Base-by-base conservation (phyloP, 2,113 vertebrate species). In the Pimephales promelas region DNA sequence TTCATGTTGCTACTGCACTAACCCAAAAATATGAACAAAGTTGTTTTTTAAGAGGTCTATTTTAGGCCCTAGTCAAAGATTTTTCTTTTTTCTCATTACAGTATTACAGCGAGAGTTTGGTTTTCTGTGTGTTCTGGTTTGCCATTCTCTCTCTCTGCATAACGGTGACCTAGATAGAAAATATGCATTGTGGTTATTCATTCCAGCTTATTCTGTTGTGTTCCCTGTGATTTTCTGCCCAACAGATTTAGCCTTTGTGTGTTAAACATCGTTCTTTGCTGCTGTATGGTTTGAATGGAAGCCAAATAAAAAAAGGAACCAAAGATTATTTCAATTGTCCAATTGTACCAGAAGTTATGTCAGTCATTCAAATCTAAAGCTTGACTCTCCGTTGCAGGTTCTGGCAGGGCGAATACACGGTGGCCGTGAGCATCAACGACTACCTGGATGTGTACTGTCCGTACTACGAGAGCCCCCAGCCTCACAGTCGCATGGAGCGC, bases 371-470 rank as follows among this genome's bases (percentile, higher is more conserved):
- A 16, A 20, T 28, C 61, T 81, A 34, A 81, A 54, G 26, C 72
- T 83, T 10, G 47, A 85, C 59, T 85, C 22, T 82, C 3, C 1
- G 16, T 74, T 90, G 82, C 92, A 99, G 97, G 95, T 98, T 99
- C 87, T 97, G 96, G 89, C 93, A 95, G 0, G 95, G 96, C 0
- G 97, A 97, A 85, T 98, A 98, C 93, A 94, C 96, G 0, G 96
- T 98, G 89, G 96, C 96, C 43, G 97, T 99, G 88, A 97, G 95
- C 94, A 98, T 99, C 90, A 98, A 98, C 4, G 97, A 99, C 94
- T 99, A 98, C 88, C 94, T 99, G 94, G 97, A 98, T 91, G 97
- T 99, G 93, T 98, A 97, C 93, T 99, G 97, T 93, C 97, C 97
- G 0, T 96, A 96, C 94, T 98, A 98, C 14, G 96, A 96, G 88